Percentiles rank a stretch among this genome's conserved stretches.
Conservation (phyloP, 2,797 vertebrate species). For the Sebastes variabilis region DNA sequence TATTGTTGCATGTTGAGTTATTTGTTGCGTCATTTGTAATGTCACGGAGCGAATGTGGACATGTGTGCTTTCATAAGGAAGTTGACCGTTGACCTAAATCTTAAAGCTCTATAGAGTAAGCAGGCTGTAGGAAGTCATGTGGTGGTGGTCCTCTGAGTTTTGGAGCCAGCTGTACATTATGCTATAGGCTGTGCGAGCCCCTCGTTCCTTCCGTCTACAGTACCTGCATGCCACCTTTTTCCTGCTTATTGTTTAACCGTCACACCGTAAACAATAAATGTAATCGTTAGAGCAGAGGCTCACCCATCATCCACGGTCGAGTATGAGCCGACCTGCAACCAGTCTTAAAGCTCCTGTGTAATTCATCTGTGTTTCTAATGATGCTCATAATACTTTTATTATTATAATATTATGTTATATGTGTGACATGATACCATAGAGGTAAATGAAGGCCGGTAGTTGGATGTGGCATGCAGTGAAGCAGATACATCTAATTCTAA, state of each 20-base stretch:
- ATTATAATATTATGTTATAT: not conserved
- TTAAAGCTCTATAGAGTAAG: constrained; percentile 44
- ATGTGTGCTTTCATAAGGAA: constrained; percentile 43
- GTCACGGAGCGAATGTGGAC: not conserved
- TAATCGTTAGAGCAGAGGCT: not conserved
- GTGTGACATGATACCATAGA: not conserved
- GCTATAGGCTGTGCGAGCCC: constrained; percentile 2
- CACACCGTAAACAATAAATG: constrained; percentile 7
- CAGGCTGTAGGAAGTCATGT: constrained; percentile 65
- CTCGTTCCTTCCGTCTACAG: constrained; percentile 36
- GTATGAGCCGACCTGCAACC: not conserved
- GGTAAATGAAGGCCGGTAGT: not conserved
- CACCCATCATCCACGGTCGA: not conserved
- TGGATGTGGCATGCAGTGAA: not conserved
- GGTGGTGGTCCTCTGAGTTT: constrained; percentile 17
- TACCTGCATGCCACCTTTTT: constrained; percentile 39
- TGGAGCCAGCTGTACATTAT: constrained; percentile 11
- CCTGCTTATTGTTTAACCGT: constrained; percentile 54
- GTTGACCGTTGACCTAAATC: constrained; percentile 75
- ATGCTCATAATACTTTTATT: not conserved
- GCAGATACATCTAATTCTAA: not conserved
- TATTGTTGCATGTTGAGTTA: not conserved
- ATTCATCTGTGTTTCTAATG: not conserved
- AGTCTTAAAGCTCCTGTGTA: not conserved
- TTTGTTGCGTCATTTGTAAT: not conserved